Conservation (phyloP, 1,140 invertebrate species). For the Delia radicum region DNA sequence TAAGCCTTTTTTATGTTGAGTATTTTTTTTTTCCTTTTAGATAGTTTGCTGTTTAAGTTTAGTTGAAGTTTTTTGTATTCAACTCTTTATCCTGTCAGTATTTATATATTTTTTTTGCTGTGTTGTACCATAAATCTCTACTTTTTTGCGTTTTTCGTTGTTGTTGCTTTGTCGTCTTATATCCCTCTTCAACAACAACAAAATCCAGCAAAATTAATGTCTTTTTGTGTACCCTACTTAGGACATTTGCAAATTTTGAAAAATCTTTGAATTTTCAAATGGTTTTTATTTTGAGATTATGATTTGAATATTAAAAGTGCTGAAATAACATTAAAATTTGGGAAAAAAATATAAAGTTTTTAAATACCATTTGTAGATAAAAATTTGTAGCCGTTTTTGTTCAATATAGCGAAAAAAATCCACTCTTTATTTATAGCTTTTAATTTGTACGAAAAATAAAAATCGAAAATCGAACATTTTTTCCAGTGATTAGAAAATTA, state of each 20-base stretch:
- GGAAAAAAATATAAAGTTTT: too few species aligned
- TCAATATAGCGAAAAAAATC: too few species aligned
- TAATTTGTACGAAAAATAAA: too few species aligned
- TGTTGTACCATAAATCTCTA: neutral
- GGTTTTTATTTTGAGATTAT: too few species aligned
- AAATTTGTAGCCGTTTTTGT: too few species aligned
- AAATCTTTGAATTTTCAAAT: too few species aligned
- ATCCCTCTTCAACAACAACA: neutral
- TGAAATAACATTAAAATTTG: too few species aligned
- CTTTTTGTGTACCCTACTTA: neutral
- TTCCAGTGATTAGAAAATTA: too few species aligned
- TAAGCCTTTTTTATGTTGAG: neutral
- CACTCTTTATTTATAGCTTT: too few species aligned
- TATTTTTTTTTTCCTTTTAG: neutral
- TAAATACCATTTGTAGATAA: too few species aligned
- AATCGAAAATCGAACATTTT: too few species aligned
- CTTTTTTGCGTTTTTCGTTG: neutral
- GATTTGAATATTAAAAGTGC: too few species aligned
- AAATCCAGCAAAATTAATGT: neutral
- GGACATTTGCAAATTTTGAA: neutral
- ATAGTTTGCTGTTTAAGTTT: neutral
- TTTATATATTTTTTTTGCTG: neutral
- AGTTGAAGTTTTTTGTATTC: neutral
- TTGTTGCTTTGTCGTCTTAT: neutral
- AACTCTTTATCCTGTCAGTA: conserved; percentile 4